Evolutionary conservation across 92 coral and sea anemone genomes (phyloP).

Genomic region (Siderastrea siderea): DNA sequence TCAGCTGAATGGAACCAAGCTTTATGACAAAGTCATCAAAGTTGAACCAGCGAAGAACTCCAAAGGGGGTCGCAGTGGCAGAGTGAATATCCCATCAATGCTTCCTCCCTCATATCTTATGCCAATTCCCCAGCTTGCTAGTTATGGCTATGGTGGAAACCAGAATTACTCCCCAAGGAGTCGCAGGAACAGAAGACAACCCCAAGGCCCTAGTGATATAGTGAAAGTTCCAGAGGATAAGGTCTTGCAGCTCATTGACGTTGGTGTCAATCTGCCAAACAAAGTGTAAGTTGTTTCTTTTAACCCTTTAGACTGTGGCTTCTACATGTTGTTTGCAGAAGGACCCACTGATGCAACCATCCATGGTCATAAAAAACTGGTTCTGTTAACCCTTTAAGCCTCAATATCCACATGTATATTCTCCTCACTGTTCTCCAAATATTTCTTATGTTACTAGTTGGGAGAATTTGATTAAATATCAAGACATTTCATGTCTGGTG

Average conservation of each 20-base stretch:
- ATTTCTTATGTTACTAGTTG: no score
- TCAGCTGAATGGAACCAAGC: constrained; percentile 85
- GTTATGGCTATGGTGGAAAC: constrained; percentile 20
- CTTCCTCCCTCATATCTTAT: constrained; percentile 32
- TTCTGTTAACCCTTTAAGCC: no score
- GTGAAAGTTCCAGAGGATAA: constrained; percentile 88
- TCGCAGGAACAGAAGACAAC: constrained; percentile 30
- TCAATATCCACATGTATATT: no score
- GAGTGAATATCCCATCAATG: constrained; percentile 63
- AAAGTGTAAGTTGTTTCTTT: constrained; percentile 82
- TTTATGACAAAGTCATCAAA: constrained; percentile 79
- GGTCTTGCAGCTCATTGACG: constrained; percentile 81
- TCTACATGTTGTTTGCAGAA: no score
- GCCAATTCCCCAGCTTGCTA: constrained; percentile 41
- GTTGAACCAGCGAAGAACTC: constrained; percentile 85
- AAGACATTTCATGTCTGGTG: no score
- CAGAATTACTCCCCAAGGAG: constrained; percentile 15
- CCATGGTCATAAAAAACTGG: no score
- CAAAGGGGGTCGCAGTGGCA: constrained; percentile 42
- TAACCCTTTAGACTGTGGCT: background rate
- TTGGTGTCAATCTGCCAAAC: constrained; percentile 92
- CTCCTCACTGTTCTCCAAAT: no score
- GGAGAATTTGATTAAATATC: no score
- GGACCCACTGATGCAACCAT: no score
- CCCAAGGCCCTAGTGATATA: constrained; percentile 57